Evolutionary conservation across 1,140 invertebrate species (phyloP), one percentile per base, ranked within the genome.

Genomic region (Sipha flava): DNA sequence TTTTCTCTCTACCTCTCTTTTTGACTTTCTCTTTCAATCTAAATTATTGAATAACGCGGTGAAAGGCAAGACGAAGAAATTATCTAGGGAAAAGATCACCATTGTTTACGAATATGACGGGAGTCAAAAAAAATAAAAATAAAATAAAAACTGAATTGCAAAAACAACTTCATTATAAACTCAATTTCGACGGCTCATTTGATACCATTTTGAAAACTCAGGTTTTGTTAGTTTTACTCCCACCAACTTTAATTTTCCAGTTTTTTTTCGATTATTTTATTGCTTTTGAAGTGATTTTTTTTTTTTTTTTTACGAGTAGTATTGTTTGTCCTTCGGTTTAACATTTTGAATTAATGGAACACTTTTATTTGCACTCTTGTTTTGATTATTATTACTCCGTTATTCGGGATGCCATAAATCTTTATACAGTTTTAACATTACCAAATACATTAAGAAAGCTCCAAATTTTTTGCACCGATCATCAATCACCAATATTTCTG

Each of bases 131-230:
- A 40, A 6, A 10, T 10, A 0, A 7, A 6, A 5, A 10, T 40
- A 40, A 10, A 10, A 40, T 21, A 45, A 26, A 45, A 29, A n/a
- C 43, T 7, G 14, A 40, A 45, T 45, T 43, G 23, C 4, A 68
- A 68, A 45, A 29, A 70, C 66, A 47, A 70, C 66, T 70, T 31
- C 43, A 29, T 70, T 70, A 70, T 43, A 47, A 70, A 47, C 40
- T 29, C 40, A 47, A 45, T 47, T 70, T 70, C 40, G 26, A 47
- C 40, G 16, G 21, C 40, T 70, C 40, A 70, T 66, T 66, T 43
- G 37, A 43, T 66, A 26, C 5, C 12, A 14, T 45, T 45, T 45
- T 68, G 23, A 68, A 40, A 37, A 18, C 57, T 29, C 23, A 31
- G 37, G 16, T 66, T 66, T 43, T 26, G 64, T 66, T 23, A 26